A percentile compares a stretch with the other conserved stretches of the same genome.
These are phyloP conservation scores for Scomber scombrus DNA, from an alignment of 2,113 vertebrate genomes.

Conservation along the genomic window DNA sequence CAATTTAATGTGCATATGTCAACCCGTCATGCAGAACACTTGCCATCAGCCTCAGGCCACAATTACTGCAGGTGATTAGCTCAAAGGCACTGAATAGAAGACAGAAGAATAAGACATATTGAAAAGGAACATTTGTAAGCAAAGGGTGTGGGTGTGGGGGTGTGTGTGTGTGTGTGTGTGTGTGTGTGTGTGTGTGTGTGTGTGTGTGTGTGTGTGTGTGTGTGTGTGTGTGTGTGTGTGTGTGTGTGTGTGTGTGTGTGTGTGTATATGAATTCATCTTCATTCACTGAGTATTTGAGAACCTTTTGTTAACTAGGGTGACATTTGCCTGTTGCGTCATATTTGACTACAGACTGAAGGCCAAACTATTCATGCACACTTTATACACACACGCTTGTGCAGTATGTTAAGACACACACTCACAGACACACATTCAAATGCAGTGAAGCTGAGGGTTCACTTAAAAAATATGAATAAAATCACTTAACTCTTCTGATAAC, in stretches of 20 bases:
- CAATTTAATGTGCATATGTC: neutral
- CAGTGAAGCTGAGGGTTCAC: neutral
- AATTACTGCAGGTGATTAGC: slow-evolving; percentile 2
- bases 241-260: neutral
- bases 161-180: neutral
- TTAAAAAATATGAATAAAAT: neutral
- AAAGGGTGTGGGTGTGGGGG: neutral
- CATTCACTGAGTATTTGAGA: neutral
- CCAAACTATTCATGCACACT: neutral
- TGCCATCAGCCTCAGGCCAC: slow-evolving; percentile 21
- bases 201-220: neutral
- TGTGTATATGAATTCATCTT: neutral
- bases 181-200: neutral
- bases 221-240: neutral
- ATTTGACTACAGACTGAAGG: slow-evolving; percentile 14
- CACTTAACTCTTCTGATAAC: slow-evolving; percentile 15
- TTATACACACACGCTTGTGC: neutral
- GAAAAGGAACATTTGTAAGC: slow-evolving; percentile 34
- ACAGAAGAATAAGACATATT: neutral
- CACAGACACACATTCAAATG: neutral
- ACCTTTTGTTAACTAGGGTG: neutral
- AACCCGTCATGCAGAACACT: slow-evolving; percentile 10
- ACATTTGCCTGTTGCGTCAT: neutral
- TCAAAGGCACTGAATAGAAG: neutral
- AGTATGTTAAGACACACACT: neutral